Percentiles rank a stretch among this genome's conserved stretches.
Evolutionary conservation across 2,888 invertebrate genomes (phyloP).

Genomic region (Tridacna gigas): DNA sequence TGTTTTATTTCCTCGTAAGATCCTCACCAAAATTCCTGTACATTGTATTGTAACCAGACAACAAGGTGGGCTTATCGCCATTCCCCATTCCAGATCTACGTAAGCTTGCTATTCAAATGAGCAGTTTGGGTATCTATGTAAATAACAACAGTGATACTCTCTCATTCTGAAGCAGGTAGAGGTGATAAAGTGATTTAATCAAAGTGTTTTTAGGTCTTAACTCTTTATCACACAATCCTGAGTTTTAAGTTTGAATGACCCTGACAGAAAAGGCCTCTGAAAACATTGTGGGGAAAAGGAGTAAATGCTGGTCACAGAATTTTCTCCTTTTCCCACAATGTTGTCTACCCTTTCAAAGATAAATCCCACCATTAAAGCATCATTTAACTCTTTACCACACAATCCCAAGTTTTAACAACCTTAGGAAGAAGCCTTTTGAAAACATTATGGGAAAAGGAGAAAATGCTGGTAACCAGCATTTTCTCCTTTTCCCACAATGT

Average conservation of each 20-base stretch:
- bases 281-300: too few species aligned
- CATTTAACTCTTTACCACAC: too few species aligned
- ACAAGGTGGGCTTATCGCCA: neutral
- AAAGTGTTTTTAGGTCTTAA: slow-evolving; percentile 25
- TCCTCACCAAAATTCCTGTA: slow-evolving; percentile 46
- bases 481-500: too few species aligned
- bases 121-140: slow-evolving; percentile 25
- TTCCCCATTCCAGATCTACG: neutral
- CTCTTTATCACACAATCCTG: neutral
- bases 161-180: slow-evolving; percentile 29
- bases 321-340: too few species aligned
- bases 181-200: slow-evolving; percentile 60
- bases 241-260: too few species aligned
- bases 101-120: slow-evolving; percentile 1
- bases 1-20: slow-evolving; percentile 59
- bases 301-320: too few species aligned
- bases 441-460: too few species aligned
- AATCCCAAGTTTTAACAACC: too few species aligned
- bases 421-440: too few species aligned
- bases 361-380: too few species aligned
- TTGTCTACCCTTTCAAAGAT: too few species aligned
- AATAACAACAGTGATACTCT: slow-evolving; percentile 37
- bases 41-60: slow-evolving; percentile 47
- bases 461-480: too few species aligned
- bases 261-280: neutral